These are phyloP conservation scores for Marcusenius ussheri DNA, from an alignment of 2,113 vertebrate species.

Conservation along the genomic window DNA sequence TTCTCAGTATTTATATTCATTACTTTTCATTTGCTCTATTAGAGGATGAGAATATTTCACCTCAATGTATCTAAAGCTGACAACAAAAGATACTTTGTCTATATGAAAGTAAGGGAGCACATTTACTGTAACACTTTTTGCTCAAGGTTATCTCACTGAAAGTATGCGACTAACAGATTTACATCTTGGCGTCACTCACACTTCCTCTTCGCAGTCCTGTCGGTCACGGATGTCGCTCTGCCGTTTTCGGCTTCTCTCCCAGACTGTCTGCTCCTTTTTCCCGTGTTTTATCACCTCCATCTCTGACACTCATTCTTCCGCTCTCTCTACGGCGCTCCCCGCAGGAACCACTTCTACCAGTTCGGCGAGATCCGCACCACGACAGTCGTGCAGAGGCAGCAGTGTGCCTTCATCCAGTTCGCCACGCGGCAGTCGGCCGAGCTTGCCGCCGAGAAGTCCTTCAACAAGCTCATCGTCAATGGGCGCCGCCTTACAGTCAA, in stretches of 20 bases:
- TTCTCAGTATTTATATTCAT: neutral
- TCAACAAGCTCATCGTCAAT: slow-evolving; percentile 95
- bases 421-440: slow-evolving; percentile 86
- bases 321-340: neutral
- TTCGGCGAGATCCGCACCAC: slow-evolving; percentile 95
- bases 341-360: slow-evolving; percentile 94
- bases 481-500: slow-evolving; percentile 94
- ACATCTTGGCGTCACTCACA: neutral
- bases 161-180: neutral
- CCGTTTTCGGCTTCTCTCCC: neutral
- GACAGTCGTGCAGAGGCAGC: slow-evolving; percentile 91
- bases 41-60: neutral
- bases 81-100: neutral
- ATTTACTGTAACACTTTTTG: neutral
- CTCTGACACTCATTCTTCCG: neutral
- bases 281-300: too few species aligned
- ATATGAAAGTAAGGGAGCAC: neutral
- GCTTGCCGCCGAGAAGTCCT: slow-evolving; percentile 92
- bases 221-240: neutral
- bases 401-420: slow-evolving; percentile 97
- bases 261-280: neutral
- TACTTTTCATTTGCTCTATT: neutral
- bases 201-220: neutral
- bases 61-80: neutral
- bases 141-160: neutral